Base-by-base conservation (phyloP, 2,888 invertebrate genomes). In the Hypomecis punctinalis region DNA sequence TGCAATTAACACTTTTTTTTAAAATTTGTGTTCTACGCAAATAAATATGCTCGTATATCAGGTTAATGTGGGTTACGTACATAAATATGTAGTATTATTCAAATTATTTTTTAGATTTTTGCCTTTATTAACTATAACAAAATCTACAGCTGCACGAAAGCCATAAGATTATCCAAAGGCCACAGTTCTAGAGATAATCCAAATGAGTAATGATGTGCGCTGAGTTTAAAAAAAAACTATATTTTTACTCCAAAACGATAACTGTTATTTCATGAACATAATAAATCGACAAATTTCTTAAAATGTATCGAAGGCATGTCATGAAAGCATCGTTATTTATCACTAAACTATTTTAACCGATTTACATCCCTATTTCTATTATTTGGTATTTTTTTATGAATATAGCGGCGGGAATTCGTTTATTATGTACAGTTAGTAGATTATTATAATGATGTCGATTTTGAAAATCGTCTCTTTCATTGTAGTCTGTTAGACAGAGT, bases 271-370 rank as follows among this genome's bases (percentile, higher is more conserved):
- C 8, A 37, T 40, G 35, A 60, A 39, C 10, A 54, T 51, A 58
- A 54, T 63, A 63, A 67, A 61, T 61, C 59, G 43, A 60, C 46
- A 46, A 23, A 45, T 55, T 23, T 45, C 70, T 74, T 78, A 74
- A 58, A 60, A 61, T 74, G 68, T 52, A 77, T 60, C 63, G 71
- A 86, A 85, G 85, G 86, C 85, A 82, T 82, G 77, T 78, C 70
- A 73, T 76, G 71, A 83, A 84, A 85, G 86, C 80, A 57, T 55
- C 49, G 49, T 73, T 35, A 61, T 68, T 58, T 61, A 40, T 43
- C 56, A 43, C 39, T 47, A 60, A 58, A 43, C 49, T 61, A 63
- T 48, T 56, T 52, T 33, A 54, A 47, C n/a, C 53, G 47, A 40
- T 55, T 62, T 57, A 56, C 45, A 52, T 6, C 33, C 33, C 33